These are phyloP conservation scores for Lampropteryx suffumata DNA, from an alignment of 2,888 invertebrate genomes.

Conservation along the genomic window DNA sequence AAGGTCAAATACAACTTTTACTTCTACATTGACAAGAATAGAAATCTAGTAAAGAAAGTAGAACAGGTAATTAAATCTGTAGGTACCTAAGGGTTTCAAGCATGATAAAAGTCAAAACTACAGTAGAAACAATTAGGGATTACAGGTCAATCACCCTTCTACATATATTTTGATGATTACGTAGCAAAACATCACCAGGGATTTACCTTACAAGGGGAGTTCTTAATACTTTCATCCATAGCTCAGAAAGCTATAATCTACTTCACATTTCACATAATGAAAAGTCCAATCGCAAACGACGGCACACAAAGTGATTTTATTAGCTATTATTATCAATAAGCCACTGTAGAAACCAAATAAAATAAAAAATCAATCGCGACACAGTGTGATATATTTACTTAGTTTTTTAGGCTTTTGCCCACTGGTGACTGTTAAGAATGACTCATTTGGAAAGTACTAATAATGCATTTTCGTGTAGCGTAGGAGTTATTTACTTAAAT, in stretches of 20 bases:
- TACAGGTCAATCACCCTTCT: conserved; percentile 38
- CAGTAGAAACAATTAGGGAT: conserved; percentile 31
- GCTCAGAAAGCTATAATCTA: conserved; percentile 65
- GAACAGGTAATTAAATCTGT: neutral
- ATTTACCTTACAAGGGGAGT: conserved; percentile 80
- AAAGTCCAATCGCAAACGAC: conserved; percentile 64
- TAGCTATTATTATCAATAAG: conserved; percentile 77
- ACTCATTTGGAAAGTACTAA: conserved; percentile 33
- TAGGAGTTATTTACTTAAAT: conserved; percentile 7
- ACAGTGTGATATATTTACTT: conserved; percentile 75
- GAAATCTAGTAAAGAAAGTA: conserved; percentile 11
- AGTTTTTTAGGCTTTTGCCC: conserved; percentile 43
- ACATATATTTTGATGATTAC: conserved; percentile 42
- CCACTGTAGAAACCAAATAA: conserved; percentile 75
- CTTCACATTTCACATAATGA: conserved; percentile 72
- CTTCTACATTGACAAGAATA: conserved; percentile 14
- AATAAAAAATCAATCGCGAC: conserved; percentile 74
- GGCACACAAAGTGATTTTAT: conserved; percentile 69
- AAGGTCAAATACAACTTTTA: conserved; percentile 24
- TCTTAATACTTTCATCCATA: conserved; percentile 77
- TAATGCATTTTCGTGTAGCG: conserved; percentile 18
- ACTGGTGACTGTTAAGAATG: conserved; percentile 41
- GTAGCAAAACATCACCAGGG: conserved; percentile 56
- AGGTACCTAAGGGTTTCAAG: conserved; percentile 19
- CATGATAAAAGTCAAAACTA: conserved; percentile 16